Evolutionary conservation across 2,113 vertebrate genomes (phyloP).

Genomic region (Ovibos moschatus): DNA sequence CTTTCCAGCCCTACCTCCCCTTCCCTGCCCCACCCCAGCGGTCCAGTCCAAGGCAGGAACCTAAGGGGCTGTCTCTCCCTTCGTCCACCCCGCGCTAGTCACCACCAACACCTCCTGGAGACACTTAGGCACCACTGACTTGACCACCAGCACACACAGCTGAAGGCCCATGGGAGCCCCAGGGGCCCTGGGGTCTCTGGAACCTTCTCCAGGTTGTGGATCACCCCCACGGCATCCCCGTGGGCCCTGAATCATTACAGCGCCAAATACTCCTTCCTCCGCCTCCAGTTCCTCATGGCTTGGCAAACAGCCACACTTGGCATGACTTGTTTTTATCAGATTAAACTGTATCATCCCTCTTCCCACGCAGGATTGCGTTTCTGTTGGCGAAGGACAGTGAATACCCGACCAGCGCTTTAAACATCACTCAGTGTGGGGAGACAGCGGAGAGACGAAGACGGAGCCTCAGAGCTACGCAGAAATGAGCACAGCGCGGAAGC

Average conservation of each 20-base stretch:
- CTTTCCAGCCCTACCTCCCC: neutral
- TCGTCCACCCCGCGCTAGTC: accelerated
- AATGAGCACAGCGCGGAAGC: neutral
- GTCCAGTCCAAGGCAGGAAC: neutral
- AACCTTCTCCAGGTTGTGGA: neutral
- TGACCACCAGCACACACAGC: neutral
- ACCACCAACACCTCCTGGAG: too few species aligned
- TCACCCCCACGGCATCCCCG: accelerated
- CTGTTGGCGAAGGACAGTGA: neutral
- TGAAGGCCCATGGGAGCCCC: neutral
- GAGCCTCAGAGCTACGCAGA: neutral
- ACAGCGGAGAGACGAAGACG: neutral
- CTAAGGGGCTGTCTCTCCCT: neutral
- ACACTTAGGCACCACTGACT: neutral
- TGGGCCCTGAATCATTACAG: neutral
- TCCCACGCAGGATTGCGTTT: neutral
- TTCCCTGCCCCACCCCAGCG: too few species aligned
- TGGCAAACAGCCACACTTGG: neutral
- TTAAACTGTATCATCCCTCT: neutral
- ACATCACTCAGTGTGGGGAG: neutral
- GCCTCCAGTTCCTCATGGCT: neutral
- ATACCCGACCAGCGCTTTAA: neutral
- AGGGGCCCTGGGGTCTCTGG: neutral
- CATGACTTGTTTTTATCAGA: neutral
- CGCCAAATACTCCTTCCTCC: neutral